Evolutionary conservation across 2,113 vertebrate species (phyloP), one percentile per base, ranked within the genome.

Genomic region (Ceyx melanurus): DNA sequence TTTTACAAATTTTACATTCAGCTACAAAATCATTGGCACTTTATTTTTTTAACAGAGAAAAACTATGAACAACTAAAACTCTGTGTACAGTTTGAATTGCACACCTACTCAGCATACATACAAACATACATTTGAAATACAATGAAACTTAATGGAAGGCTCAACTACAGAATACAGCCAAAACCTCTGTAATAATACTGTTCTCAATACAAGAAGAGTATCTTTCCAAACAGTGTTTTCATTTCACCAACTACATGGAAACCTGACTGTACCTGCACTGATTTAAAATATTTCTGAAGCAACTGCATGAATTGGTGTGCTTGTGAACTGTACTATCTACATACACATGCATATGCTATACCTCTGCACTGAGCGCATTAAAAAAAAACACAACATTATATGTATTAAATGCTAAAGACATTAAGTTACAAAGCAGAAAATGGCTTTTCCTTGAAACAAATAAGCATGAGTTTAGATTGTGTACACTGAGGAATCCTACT

Each of bases 281-380:
- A 37, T 15, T 3, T 10, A 35, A 64, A 73, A 51, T 5, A 9
- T 51, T 64, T 54, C 33, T 67, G 37, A 92, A 58, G 48, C 8
- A 11, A 58, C 23, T 66, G n/a, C 51, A 35, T 37, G 7, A 65
- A 29, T 53, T 10, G 19, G 5, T 16, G 9, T 43, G 23, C 13
- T 57, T 11, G 23, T 53, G 22, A 62, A 22, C 12, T 42, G 28
- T 35, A 15, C 29, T 46, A 15, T 9, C 9, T 35, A 16, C 45
- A 13, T 5, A 21, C 2, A 16, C 0, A 6, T 22, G 6, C 37
- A 51, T 8, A 20, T 4, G 28, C 33, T 50, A 10, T 3, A 68
- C 56, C 18, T 70, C 51, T 46, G 65, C 12, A 21, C 60, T 17
- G 40, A 54, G 16, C 22, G 29, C 17, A 40, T 54, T 5, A 56